These are phyloP conservation scores for Perodicticus potto DNA, from an alignment of 2,797 vertebrate species.

Conservation along the genomic window DNA sequence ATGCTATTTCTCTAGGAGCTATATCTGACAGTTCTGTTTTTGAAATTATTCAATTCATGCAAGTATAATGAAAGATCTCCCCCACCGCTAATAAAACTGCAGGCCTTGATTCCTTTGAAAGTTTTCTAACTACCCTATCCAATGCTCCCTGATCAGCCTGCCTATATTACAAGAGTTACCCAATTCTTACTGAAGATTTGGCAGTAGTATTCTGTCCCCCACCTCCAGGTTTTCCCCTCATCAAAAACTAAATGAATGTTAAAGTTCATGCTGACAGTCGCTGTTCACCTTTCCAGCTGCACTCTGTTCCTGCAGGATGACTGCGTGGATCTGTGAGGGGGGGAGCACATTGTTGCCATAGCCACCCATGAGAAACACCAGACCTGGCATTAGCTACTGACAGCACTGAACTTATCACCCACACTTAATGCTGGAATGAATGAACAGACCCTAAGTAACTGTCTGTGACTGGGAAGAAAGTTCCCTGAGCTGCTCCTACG, in stretches of 20 bases:
- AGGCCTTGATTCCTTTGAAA: constrained; percentile 49
- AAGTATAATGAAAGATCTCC: neutral
- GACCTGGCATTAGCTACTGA: constrained; percentile 94
- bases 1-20: constrained; percentile 41
- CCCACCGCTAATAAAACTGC: neutral
- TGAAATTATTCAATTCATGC: constrained; percentile 13
- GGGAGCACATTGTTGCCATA: constrained; percentile 65
- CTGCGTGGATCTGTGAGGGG: neutral
- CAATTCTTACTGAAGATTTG: constrained; percentile 69
- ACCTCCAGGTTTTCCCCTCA: neutral
- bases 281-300: constrained; percentile 80
- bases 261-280: constrained; percentile 81
- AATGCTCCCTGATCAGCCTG: constrained; percentile 37
- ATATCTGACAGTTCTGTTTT: constrained; percentile 6
- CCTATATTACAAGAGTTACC: constrained; percentile 28
- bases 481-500: constrained; percentile 79
- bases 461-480: constrained; percentile 77
- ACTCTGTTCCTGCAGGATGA: constrained; percentile 54
- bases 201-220: constrained; percentile 43
- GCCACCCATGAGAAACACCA: constrained; percentile 74
- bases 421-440: constrained; percentile 89
- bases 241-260: constrained; percentile 45
- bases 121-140: constrained; percentile 1
- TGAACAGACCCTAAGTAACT: constrained; percentile 82
- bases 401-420: constrained; percentile 98